These are phyloP conservation scores for Oreohelix idahoensis DNA, from an alignment of 1,140 invertebrate genomes.

Conservation along the genomic window DNA sequence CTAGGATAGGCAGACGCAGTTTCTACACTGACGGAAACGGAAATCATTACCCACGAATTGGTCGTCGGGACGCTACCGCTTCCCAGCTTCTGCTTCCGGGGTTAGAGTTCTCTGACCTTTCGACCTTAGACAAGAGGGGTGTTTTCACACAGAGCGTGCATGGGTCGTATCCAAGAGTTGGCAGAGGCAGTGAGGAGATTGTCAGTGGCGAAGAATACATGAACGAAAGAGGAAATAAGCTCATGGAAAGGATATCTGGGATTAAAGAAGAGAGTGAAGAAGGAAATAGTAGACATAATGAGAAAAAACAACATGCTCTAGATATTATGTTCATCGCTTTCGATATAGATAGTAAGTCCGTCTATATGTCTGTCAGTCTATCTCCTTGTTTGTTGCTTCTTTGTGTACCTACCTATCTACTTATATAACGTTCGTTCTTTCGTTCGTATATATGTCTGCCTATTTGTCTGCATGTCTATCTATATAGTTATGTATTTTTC, in stretches of 20 bases:
- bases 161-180: slow-evolving; percentile 27
- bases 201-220: not conserved
- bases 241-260: not conserved
- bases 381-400: not conserved
- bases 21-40: slow-evolving; percentile 38
- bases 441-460: not conserved
- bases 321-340: slow-evolving; percentile 33
- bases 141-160: slow-evolving; percentile 19
- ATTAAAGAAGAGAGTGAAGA: not conserved
- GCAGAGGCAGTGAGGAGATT: not conserved
- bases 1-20: slow-evolving; percentile 39
- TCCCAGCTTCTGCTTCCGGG: not conserved
- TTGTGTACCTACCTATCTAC: not conserved
- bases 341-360: slow-evolving; percentile 33
- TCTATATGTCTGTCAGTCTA: not conserved
- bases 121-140: slow-evolving; percentile 7
- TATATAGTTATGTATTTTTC: not conserved
- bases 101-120: not conserved
- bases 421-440: not conserved
- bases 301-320: not conserved
- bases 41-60: slow-evolving; percentile 39
- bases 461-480: not conserved
- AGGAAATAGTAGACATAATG: slow-evolving; percentile 8
- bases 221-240: not conserved
- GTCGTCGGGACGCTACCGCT: not conserved